Conservation (phyloP, 92 coral and sea anemone genomes). For the Zoanthus solanderi region DNA sequence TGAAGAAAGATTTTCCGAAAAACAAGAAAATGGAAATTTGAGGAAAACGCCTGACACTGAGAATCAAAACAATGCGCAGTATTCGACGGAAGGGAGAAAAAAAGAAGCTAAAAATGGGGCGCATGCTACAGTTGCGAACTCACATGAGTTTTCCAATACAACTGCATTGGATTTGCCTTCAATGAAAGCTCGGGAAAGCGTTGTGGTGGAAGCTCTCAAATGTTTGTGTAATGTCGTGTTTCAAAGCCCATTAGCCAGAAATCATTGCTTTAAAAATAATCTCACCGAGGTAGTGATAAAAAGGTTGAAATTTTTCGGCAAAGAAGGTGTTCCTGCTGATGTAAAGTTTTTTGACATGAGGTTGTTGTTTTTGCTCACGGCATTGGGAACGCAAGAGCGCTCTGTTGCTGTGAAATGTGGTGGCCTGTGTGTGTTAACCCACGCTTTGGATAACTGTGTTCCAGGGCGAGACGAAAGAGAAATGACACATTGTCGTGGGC, state of each 20-base stretch:
- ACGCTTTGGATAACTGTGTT: constrained; percentile 77
- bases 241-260: constrained; percentile 83
- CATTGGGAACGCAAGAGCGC: constrained; percentile 84
- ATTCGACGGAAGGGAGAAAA: constrained; percentile 26
- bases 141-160: constrained; percentile 2
- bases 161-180: constrained; percentile 55
- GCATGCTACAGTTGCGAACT: background rate
- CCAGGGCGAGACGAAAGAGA: constrained; percentile 88
- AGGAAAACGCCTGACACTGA: constrained; percentile 43
- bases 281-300: constrained; percentile 70
- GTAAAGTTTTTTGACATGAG: constrained; percentile 89
- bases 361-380: constrained; percentile 91
- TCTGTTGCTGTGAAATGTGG: constrained; percentile 66
- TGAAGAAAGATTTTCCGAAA: constrained; percentile 26
- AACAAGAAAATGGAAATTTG: constrained; percentile 32
- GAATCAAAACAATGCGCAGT: constrained; percentile 25
- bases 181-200: constrained; percentile 56
- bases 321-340: constrained; percentile 64
- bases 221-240: constrained; percentile 95
- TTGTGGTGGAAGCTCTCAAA: constrained; percentile 85
- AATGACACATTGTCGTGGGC: constrained; percentile 62
- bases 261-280: constrained; percentile 68
- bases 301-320: constrained; percentile 84
- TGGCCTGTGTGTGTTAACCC: constrained; percentile 83
- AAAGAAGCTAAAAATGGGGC: constrained; percentile 4